Conservation (phyloP, 2,888 invertebrate genomes). For the Caenorhabditis zanzibari region DNA sequence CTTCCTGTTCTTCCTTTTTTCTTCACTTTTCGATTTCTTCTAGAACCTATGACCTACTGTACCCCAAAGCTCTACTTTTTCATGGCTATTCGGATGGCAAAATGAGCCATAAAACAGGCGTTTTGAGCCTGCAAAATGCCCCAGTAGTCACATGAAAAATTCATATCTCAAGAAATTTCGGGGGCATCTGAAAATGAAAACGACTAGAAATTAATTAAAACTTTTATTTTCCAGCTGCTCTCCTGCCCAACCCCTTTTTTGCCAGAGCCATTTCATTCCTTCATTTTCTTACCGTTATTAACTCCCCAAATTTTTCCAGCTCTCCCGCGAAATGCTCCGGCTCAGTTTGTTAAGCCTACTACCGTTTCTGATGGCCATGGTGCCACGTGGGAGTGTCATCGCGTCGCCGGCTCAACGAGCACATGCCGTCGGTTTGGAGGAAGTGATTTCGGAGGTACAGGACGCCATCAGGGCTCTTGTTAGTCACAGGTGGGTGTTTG, state of each 20-base stretch:
- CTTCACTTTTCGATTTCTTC: too few species aligned
- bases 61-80: background rate
- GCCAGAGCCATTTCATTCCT: too few species aligned
- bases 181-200: conserved; percentile 5
- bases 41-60: too few species aligned
- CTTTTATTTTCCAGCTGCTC: background rate
- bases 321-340: conserved; percentile 5
- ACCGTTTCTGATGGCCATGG: conserved; percentile 9
- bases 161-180: background rate
- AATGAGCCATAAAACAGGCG: background rate
- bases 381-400: conserved; percentile 7
- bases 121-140: background rate
- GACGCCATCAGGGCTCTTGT: conserved; percentile 22
- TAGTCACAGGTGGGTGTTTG: conserved; percentile 17
- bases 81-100: background rate
- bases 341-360: conserved; percentile 14
- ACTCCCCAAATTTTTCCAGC: background rate
- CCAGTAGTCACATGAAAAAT: conserved; percentile 3
- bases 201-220: background rate
- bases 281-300: too few species aligned
- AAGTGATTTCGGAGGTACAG: conserved; percentile 39
- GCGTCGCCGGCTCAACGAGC: conserved; percentile 22
- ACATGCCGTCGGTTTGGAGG: conserved; percentile 28
- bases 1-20: too few species aligned
- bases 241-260: background rate